Percentiles rank a stretch among this genome's conserved stretches.
phyloP scores from a whole-genome alignment of 2,888 invertebrate species.

The Nomada fabriciana region DNA sequence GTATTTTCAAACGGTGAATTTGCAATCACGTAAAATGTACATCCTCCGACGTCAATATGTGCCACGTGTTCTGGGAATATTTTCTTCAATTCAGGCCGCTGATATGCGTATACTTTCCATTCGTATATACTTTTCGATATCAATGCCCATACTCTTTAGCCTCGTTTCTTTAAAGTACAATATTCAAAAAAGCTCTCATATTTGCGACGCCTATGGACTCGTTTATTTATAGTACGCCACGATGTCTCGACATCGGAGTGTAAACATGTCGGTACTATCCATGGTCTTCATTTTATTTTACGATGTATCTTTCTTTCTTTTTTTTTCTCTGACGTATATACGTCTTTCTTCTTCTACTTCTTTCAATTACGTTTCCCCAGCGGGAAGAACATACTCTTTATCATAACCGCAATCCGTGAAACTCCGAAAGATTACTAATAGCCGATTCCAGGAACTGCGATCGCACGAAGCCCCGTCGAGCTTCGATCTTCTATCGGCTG shows the following conservation, averaged over 20 bases:
- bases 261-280: conserved; percentile 63
- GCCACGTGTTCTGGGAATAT: neutral
- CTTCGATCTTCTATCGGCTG: conserved; percentile 26
- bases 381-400: conserved; percentile 32
- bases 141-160: neutral
- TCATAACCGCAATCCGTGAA: conserved; percentile 39
- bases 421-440: conserved; percentile 33
- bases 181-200: conserved; percentile 12
- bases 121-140: neutral
- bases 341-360: conserved; percentile 19
- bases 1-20: neutral
- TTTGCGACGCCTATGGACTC: conserved; percentile 60
- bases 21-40: neutral
- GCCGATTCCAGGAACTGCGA: conserved; percentile 37
- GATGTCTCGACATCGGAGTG: conserved; percentile 62
- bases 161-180: neutral
- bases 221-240: conserved; percentile 68
- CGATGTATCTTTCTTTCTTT: conserved; percentile 32
- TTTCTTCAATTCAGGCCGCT: neutral
- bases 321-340: neutral
- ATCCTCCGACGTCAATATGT: neutral
- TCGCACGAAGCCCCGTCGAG: conserved; percentile 1
- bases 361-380: conserved; percentile 26
- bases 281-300: conserved; percentile 59
- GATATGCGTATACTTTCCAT: too few relatives aligned